Evolutionary conservation across 2,797 vertebrate genomes (phyloP).

Genomic region (Melanotaenia trifasciata): DNA sequence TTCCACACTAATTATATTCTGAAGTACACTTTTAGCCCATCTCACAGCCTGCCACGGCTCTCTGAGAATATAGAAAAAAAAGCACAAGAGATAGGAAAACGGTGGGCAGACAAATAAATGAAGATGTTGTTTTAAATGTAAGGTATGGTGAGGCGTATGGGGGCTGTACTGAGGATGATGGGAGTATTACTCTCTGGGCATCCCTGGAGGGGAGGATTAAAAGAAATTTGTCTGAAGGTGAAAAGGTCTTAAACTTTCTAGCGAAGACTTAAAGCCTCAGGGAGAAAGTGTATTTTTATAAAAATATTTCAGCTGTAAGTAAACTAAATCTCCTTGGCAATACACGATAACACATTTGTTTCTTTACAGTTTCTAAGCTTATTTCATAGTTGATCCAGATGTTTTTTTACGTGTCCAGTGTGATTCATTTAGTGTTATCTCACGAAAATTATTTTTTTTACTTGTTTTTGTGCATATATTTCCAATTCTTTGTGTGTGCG

Average conservation of each 20-base stretch:
- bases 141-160: slow-evolving; percentile 27
- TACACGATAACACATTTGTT: neutral
- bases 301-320: neutral
- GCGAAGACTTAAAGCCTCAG: slow-evolving; percentile 25
- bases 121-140: slow-evolving; percentile 37
- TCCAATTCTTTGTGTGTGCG: slow-evolving; percentile 14
- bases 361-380: slow-evolving; percentile 7
- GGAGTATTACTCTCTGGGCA: slow-evolving; percentile 56
- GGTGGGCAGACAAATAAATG: slow-evolving; percentile 45
- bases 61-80: slow-evolving; percentile 31
- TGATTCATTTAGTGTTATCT: slow-evolving; percentile 31
- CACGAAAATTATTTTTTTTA: neutral
- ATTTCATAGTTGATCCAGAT: slow-evolving; percentile 31
- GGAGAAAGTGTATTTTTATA: slow-evolving; percentile 6
- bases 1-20: slow-evolving; percentile 63
- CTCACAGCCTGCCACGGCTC: slow-evolving; percentile 25
- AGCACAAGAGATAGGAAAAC: slow-evolving; percentile 27
- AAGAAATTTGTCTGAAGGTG: slow-evolving; percentile 61
- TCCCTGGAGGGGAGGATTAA: slow-evolving; percentile 54
- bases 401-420: slow-evolving; percentile 20
- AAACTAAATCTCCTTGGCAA: neutral
- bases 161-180: slow-evolving; percentile 44
- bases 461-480: slow-evolving; percentile 22
- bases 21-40: slow-evolving; percentile 40
- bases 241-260: slow-evolving; percentile 55